Conservation (phyloP, 2,797 vertebrate genomes). For the Lerista edwardsae region DNA sequence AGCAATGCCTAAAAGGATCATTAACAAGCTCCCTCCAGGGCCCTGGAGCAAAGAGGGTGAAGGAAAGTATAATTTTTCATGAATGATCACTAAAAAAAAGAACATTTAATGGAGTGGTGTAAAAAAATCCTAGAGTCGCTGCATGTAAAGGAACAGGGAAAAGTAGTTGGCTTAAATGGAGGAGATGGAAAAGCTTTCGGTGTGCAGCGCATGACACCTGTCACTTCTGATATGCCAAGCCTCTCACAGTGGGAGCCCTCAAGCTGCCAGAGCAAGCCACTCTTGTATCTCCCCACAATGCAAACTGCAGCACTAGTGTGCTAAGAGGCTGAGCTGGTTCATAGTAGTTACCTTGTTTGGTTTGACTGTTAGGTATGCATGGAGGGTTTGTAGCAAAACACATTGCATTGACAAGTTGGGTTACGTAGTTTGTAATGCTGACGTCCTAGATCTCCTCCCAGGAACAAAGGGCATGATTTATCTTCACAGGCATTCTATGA, state of each 20-base stretch:
- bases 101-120: conserved; percentile 44
- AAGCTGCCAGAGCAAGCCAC: background rate
- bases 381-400: background rate
- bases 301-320: background rate
- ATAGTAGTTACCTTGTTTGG: background rate
- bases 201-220: conserved; percentile 21
- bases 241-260: background rate
- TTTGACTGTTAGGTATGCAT: background rate
- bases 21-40: conserved; percentile 14
- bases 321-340: background rate
- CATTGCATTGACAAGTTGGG: background rate
- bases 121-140: conserved; percentile 36
- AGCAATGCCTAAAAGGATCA: background rate
- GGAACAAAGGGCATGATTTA: background rate
- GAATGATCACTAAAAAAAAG: conserved; percentile 36
- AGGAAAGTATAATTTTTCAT: conserved; percentile 25
- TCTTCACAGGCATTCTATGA: background rate
- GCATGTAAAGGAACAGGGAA: conserved; percentile 30
- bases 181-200: conserved; percentile 9
- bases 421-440: background rate
- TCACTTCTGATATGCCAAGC: conserved; percentile 45
- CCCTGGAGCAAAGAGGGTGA: conserved; percentile 39
- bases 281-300: background rate
- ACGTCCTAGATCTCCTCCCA: background rate
- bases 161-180: conserved; percentile 31